These are phyloP conservation scores for Labeo calbasu DNA, from an alignment of 2,797 vertebrate genomes.

Conservation along the genomic window DNA sequence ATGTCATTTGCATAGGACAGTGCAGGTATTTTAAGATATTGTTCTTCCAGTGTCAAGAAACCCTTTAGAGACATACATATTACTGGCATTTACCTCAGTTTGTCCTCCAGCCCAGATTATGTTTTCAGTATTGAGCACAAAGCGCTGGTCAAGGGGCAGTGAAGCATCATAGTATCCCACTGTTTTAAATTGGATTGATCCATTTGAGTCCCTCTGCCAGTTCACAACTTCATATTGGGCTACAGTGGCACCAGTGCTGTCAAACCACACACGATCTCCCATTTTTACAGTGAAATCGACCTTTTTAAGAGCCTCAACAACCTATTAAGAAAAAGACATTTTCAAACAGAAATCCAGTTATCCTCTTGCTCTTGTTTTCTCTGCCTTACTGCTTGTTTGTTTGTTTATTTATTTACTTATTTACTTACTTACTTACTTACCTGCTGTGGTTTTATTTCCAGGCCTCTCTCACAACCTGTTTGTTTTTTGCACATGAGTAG, in stretches of 20 bases:
- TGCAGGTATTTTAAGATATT: neutral
- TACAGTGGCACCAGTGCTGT: conserved; percentile 71
- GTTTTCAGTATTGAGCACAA: conserved; percentile 66
- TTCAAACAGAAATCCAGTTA: neutral
- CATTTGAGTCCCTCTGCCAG: conserved; percentile 72
- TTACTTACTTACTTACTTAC: conserved; percentile 56
- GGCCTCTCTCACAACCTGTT: conserved; percentile 65
- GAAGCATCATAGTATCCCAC: conserved; percentile 78
- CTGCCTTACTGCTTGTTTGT: neutral
- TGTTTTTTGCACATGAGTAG: conserved; percentile 67
- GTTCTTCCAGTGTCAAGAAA: neutral
- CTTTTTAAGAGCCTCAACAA: conserved; percentile 70
- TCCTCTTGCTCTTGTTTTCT: conserved; percentile 3
- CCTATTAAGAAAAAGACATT: conserved; percentile 57
- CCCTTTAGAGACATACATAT: neutral
- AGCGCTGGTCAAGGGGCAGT: conserved; percentile 68
- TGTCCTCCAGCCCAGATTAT: conserved; percentile 72
- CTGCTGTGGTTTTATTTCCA: conserved; percentile 68
- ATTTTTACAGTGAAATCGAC: conserved; percentile 73
- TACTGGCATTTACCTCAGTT: conserved; percentile 58
- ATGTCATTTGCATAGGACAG: neutral
- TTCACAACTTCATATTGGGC: conserved; percentile 78
- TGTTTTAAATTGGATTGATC: conserved; percentile 70
- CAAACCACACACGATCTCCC: conserved; percentile 75
- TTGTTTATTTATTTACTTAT: no score